Conservation (phyloP, 2,888 invertebrate species). For the Parelbella ahira region DNA sequence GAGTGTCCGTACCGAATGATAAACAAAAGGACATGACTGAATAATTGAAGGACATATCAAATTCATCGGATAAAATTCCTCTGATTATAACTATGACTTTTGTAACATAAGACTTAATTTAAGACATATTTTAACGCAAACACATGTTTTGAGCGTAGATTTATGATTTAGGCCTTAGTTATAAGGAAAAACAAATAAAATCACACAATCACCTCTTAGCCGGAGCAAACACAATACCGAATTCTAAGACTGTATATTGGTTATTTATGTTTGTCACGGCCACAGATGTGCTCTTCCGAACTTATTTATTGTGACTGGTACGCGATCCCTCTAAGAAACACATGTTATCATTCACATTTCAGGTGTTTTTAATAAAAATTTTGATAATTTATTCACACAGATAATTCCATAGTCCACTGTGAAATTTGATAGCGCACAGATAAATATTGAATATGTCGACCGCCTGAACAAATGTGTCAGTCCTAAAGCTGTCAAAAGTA, state of each 20-base stretch:
- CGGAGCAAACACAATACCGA: constrained; percentile 40
- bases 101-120: no score
- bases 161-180: background rate
- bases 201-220: constrained; percentile 44
- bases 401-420: constrained; percentile 45
- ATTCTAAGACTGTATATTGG: constrained; percentile 34
- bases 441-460: no score
- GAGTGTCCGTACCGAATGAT: constrained; percentile 6
- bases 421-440: constrained; percentile 30
- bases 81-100: background rate
- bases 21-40: constrained; percentile 17
- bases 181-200: constrained; percentile 25
- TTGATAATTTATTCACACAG: constrained; percentile 43
- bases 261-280: constrained; percentile 33
- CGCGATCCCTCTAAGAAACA: constrained; percentile 36
- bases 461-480: no score
- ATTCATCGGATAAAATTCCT: background rate
- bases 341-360: constrained; percentile 68
- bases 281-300: constrained; percentile 31
- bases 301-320: constrained; percentile 13
- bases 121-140: no score
- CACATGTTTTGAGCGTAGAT: background rate
- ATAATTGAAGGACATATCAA: constrained; percentile 20
- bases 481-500: no score
- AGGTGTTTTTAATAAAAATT: constrained; percentile 60